A percentile compares a stretch with the other conserved stretches of the same genome.
Evolutionary conservation across 2,113 vertebrate genomes (phyloP).

Genomic region (Cathartes aura): DNA sequence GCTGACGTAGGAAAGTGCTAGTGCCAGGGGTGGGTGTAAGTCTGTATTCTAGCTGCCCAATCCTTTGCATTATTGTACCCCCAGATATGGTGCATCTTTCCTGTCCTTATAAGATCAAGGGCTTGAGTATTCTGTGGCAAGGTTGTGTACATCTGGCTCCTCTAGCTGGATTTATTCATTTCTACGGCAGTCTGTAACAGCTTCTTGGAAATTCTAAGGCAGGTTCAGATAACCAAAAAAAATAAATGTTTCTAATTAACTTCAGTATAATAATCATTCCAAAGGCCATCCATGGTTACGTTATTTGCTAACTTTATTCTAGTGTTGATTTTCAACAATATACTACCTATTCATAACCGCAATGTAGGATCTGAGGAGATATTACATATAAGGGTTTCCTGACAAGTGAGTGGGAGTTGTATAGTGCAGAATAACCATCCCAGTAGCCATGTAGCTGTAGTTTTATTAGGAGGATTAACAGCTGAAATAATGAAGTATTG

Average conservation of each 20-base stretch:
- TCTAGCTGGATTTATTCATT: neutral
- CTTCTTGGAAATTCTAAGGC: neutral
- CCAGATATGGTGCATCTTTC: neutral
- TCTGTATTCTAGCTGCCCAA: neutral
- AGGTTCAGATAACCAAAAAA: neutral
- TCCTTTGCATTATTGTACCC: neutral
- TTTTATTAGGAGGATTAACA: neutral
- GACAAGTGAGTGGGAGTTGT: neutral
- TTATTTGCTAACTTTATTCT: neutral
- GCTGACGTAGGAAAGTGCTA: fast-evolving
- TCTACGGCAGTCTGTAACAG: neutral
- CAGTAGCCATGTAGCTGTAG: neutral
- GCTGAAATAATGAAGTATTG: neutral
- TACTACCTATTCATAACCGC: neutral
- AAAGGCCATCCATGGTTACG: neutral
- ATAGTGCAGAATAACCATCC: neutral
- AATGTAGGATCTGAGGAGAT: neutral
- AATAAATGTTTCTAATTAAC: neutral
- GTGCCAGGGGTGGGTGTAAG: fast-evolving
- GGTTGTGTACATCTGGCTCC: neutral
- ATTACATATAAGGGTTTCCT: neutral
- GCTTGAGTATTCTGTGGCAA: neutral
- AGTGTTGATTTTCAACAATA: neutral
- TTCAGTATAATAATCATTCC: neutral
- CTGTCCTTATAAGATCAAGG: neutral